Evolutionary conservation across 2,113 vertebrate genomes (phyloP).

Genomic region (Microtus montanus): DNA sequence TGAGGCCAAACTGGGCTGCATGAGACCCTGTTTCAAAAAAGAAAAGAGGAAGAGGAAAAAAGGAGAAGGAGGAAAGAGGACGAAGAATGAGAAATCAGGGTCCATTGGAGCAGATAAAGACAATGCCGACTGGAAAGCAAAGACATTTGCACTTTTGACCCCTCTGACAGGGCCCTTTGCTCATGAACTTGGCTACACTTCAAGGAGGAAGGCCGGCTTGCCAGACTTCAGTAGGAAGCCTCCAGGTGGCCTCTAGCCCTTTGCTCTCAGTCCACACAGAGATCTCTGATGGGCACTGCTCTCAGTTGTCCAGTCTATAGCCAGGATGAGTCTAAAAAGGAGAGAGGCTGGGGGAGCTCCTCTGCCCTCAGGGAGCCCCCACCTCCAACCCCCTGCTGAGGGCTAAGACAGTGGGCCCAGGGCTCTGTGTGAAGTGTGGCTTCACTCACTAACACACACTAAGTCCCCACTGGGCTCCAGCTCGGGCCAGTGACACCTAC

Average conservation of each 20-base stretch:
- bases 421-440: accelerated
- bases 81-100: background rate
- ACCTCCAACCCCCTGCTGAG: accelerated
- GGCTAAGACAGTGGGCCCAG: accelerated
- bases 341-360: background rate
- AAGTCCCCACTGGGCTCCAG: background rate
- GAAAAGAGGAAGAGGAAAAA: background rate
- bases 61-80: too few relatives aligned
- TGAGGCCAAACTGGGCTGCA: background rate
- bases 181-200: background rate
- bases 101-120: background rate
- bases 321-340: background rate
- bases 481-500: background rate
- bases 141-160: background rate
- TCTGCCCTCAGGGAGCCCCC: background rate
- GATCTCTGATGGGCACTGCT: background rate
- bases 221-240: background rate
- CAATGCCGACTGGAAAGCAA: background rate
- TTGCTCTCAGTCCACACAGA: background rate
- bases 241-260: background rate
- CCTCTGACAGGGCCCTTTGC: background rate
- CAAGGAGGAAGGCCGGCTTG: background rate
- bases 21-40: background rate
- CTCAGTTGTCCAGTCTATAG: accelerated
- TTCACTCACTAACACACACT: background rate